A percentile compares a stretch with the other conserved stretches of the same genome.
Conservation (phyloP, 2,888 invertebrate species). For the Leptinotarsa haldemani region DNA sequence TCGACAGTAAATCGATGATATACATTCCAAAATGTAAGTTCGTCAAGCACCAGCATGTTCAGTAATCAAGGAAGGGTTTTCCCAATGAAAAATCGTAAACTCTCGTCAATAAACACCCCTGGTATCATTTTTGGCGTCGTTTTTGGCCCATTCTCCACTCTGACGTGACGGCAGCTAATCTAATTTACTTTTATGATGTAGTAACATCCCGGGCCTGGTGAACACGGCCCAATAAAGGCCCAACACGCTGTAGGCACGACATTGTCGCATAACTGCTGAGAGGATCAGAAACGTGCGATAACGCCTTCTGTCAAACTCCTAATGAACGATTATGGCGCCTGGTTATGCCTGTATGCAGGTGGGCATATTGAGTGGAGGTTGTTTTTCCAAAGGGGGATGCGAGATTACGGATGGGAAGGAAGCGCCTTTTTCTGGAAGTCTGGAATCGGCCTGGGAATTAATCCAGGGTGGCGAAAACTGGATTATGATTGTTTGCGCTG, state of each 20-base stretch:
- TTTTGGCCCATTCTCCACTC: not conserved
- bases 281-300: slow-evolving; percentile 35
- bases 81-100: no score
- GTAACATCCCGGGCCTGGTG: slow-evolving; percentile 43
- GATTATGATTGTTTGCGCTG: no score
- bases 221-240: slow-evolving; percentile 34
- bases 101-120: no score
- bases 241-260: slow-evolving; percentile 39
- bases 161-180: slow-evolving; percentile 41
- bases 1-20: no score
- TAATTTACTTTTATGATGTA: slow-evolving; percentile 51
- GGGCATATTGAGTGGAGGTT: not conserved
- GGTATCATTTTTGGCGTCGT: not conserved
- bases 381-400: not conserved
- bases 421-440: no score
- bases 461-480: not conserved
- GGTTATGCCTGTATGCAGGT: not conserved
- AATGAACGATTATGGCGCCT: slow-evolving; percentile 31
- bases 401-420: not conserved
- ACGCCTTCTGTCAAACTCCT: slow-evolving; percentile 19
- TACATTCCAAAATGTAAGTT: no score
- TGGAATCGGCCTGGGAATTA: not conserved
- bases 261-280: slow-evolving; percentile 42
- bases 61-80: no score
- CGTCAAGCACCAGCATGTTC: no score